A percentile compares a stretch with the other conserved stretches of the same genome.
These are phyloP conservation scores for Vulpes ferrilata DNA, from an alignment of 2,113 vertebrate species.

Conservation along the genomic window DNA sequence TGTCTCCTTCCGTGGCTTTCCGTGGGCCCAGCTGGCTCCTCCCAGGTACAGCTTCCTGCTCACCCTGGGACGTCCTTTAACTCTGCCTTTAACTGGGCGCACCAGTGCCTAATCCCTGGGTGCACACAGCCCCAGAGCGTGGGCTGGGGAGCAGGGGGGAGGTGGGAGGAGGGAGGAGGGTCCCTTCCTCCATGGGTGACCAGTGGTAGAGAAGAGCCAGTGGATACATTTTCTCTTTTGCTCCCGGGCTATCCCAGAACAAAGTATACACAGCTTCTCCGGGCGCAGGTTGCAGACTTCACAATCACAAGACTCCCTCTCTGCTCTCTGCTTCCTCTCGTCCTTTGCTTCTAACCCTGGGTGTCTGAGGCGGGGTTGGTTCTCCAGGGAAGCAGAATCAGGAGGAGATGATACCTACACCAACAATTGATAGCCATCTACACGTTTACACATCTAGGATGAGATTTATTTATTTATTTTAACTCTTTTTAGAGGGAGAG, in stretches of 20 bases:
- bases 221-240: not conserved
- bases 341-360: not conserved
- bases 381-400: not conserved
- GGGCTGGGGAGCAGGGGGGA: not conserved
- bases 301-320: not conserved
- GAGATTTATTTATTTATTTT: not conserved
- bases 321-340: not conserved
- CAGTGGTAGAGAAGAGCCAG: not conserved
- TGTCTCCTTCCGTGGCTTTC: not conserved
- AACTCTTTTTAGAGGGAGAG: too few species aligned
- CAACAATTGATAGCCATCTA: not conserved
- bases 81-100: not conserved
- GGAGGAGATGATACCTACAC: not conserved
- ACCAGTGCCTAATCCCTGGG: too few species aligned
- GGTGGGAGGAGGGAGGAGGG: too few species aligned
- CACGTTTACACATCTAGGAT: not conserved
- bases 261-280: not conserved
- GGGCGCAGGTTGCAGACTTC: not conserved
- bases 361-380: not conserved
- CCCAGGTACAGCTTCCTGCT: not conserved
- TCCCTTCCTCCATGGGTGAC: rapidly evolving
- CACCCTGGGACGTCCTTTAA: not conserved
- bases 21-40: not conserved
- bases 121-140: not conserved
- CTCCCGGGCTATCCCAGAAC: not conserved